Base-by-base conservation (phyloP, 1,140 invertebrate species). In the Lineus longissimus region DNA sequence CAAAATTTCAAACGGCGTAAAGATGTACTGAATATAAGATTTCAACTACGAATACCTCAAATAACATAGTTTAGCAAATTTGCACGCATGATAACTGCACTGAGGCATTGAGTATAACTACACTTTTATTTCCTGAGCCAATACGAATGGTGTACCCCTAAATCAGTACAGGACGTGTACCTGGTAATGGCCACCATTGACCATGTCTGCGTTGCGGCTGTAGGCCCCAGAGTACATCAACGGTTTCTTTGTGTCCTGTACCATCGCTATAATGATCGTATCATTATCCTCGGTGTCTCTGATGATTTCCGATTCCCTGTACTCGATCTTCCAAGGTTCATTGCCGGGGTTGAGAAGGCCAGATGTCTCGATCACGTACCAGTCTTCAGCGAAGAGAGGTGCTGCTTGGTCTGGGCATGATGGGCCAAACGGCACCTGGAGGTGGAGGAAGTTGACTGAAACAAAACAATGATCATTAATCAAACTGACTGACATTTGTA, bases 101-200 rank as follows among this genome's bases (percentile, higher is more conserved):
- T n/a, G n/a, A n/a, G n/a, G n/a, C n/a, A n/a, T n/a, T n/a, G n/a
- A n/a, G n/a, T n/a, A n/a, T n/a, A n/a, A n/a, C n/a, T n/a, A n/a
- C n/a, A n/a, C n/a, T n/a, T n/a, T n/a, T n/a, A n/a, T n/a, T n/a
- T n/a, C n/a, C n/a, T n/a, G n/a, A n/a, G n/a, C n/a, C n/a, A n/a
- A n/a, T n/a, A n/a, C n/a, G 2, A 2, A 33, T 59, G 17, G 33
- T 19, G 33, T 31, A 2, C 22, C 51, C n/a, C 11, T 23, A 4
- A 23, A 58, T 30, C 19, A 36, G 47, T 17, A n/a, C n/a, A n/a
- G n/a, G n/a, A n/a, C n/a, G n/a, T 60, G 41, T 55, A 71, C 73
- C 63, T 73, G 59, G 54, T 74, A 74, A 2, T 27, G 55, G 19
- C 73, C 71, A 41, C 68, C 65, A 40, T 65, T 55, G 25, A 59